These are phyloP conservation scores for Bombylius major DNA, from an alignment of 2,888 invertebrate species.

Conservation along the genomic window DNA sequence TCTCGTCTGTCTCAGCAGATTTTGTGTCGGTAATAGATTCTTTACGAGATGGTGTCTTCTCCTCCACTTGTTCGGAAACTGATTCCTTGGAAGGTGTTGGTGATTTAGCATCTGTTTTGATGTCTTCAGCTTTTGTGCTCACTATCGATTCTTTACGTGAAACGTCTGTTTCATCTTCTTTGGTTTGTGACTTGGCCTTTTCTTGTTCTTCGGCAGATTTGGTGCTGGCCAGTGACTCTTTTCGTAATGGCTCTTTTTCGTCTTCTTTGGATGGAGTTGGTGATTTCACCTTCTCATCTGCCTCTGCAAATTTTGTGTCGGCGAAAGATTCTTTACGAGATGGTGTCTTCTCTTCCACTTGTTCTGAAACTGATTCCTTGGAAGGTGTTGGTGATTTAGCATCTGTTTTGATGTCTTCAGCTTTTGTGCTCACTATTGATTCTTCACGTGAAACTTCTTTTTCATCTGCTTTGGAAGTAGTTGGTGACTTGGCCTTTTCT, in stretches of 20 bases:
- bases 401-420: conserved; percentile 22
- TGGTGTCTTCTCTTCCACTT: too few species aligned
- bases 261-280: conserved; percentile 19
- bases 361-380: conserved; percentile 6
- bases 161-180: neutral
- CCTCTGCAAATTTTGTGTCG: too few species aligned
- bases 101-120: too few species aligned
- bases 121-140: neutral
- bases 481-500: conserved; percentile 9
- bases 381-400: conserved; percentile 14
- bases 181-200: neutral
- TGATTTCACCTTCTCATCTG: too few species aligned
- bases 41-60: conserved; percentile 18
- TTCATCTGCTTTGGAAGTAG: neutral
- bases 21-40: conserved; percentile 19
- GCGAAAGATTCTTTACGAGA: too few species aligned
- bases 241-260: conserved; percentile 17
- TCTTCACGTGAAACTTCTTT: too few species aligned
- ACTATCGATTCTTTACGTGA: conserved; percentile 13
- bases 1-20: neutral
- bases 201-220: neutral
- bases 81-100: too few species aligned
- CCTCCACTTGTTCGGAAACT: conserved; percentile 9
- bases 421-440: neutral
- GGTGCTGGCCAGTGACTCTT: conserved; percentile 19